Percentiles rank a stretch among this genome's conserved stretches.
phyloP scores from a whole-genome alignment of 2,888 invertebrate genomes.

The Pristionchus mayeri region DNA sequence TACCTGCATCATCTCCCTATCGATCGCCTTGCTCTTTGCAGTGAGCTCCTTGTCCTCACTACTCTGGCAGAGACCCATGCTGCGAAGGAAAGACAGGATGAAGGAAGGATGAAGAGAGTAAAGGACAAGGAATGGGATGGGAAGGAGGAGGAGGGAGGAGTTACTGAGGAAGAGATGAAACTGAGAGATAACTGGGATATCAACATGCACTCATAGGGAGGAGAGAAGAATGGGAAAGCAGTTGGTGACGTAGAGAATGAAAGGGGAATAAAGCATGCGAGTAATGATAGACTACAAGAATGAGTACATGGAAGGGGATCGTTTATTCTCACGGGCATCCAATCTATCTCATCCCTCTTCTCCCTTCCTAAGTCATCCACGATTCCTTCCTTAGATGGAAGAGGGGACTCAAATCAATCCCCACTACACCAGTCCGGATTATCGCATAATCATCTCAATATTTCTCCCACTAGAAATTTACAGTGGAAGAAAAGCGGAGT shows the following conservation, averaged over 20 bases:
- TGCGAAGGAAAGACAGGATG: not conserved
- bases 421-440: too few species aligned
- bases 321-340: too few species aligned
- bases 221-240: not conserved
- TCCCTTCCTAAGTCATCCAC: too few species aligned
- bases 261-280: too few species aligned
- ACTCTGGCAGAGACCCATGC: constrained; percentile 74
- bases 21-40: constrained; percentile 73
- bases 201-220: not conserved
- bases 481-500: too few species aligned
- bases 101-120: not conserved
- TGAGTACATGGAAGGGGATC: too few species aligned
- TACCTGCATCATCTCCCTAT: constrained; percentile 73
- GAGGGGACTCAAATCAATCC: too few species aligned
- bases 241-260: not conserved
- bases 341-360: too few species aligned
- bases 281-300: too few species aligned
- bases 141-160: not conserved
- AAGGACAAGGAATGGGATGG: not conserved
- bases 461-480: too few species aligned
- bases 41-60: constrained; percentile 72
- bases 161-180: not conserved
- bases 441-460: too few species aligned
- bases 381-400: too few species aligned
- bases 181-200: not conserved